These are phyloP conservation scores for Chelonoidis abingdonii DNA, from an alignment of 2,113 vertebrate genomes.

Conservation along the genomic window DNA sequence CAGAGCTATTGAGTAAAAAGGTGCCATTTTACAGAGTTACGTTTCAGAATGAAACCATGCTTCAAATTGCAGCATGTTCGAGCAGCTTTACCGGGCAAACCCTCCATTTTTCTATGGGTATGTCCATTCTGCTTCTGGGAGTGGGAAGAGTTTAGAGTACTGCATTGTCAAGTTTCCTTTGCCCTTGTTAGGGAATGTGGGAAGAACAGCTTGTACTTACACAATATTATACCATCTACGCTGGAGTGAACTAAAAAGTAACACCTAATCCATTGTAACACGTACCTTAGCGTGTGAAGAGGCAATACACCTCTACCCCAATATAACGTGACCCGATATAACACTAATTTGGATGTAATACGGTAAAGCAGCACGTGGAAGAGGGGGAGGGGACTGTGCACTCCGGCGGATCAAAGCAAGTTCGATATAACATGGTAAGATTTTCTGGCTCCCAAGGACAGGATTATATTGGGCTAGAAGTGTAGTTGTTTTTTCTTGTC, in stretches of 20 bases:
- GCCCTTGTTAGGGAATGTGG: neutral
- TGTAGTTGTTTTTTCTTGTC: neutral
- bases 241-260: rapidly evolving
- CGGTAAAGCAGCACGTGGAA: too few relatives aligned
- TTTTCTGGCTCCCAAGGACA: too few relatives aligned
- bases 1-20: rapidly evolving
- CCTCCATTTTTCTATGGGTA: rapidly evolving
- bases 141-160: rapidly evolving
- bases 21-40: rapidly evolving
- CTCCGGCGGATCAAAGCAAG: too few relatives aligned
- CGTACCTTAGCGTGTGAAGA: neutral
- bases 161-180: rapidly evolving
- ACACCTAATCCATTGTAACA: rapidly evolving
- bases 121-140: rapidly evolving
- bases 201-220: rapidly evolving
- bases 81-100: rapidly evolving
- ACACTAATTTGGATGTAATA: too few relatives aligned
- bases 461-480: too few relatives aligned
- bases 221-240: rapidly evolving
- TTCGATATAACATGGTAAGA: too few relatives aligned
- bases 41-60: rapidly evolving
- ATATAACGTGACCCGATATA: too few relatives aligned
- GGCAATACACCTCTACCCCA: too few relatives aligned
- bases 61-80: rapidly evolving
- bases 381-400: too few relatives aligned